A percentile compares a stretch with the other conserved stretches of the same genome.
Conservation (phyloP, 2,113 vertebrate species). For the Xenopus borealis region DNA sequence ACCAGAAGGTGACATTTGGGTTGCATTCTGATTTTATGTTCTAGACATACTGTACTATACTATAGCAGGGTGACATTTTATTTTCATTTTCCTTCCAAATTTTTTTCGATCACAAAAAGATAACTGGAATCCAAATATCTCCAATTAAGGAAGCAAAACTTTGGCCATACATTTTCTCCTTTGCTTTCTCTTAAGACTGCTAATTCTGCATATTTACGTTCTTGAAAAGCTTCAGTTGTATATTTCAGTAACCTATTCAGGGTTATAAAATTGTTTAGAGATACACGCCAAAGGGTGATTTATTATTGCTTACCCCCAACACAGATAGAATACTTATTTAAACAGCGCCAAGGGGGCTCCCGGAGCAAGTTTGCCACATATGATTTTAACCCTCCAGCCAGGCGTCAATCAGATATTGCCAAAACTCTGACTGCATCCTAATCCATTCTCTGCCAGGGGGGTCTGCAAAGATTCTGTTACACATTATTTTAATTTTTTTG, state of each 20-base stretch:
- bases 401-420: slow-evolving; percentile 39
- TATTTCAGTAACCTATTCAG: neutral
- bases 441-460: slow-evolving; percentile 36
- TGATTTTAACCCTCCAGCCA: slow-evolving; percentile 32
- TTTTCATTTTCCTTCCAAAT: too few species aligned
- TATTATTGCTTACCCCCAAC: slow-evolving; percentile 25
- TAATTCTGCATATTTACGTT: too few species aligned
- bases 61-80: too few species aligned
- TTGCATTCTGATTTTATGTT: too few species aligned
- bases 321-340: slow-evolving; percentile 33
- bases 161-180: too few species aligned
- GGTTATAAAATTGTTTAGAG: slow-evolving; percentile 16
- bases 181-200: too few species aligned
- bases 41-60: too few species aligned
- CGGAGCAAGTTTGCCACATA: slow-evolving; percentile 22
- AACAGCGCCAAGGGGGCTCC: slow-evolving; percentile 33
- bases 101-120: too few species aligned
- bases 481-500: neutral
- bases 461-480: slow-evolving; percentile 12
- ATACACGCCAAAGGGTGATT: slow-evolving; percentile 1
- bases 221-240: too few species aligned
- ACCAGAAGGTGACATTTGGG: too few species aligned
- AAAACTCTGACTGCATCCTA: slow-evolving; percentile 32
- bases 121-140: too few species aligned
- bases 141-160: too few species aligned